Percentiles rank a stretch among this genome's conserved stretches.
These are phyloP conservation scores for Caenorhabditis afra DNA, from an alignment of 2,888 invertebrate species.

Conservation along the genomic window DNA sequence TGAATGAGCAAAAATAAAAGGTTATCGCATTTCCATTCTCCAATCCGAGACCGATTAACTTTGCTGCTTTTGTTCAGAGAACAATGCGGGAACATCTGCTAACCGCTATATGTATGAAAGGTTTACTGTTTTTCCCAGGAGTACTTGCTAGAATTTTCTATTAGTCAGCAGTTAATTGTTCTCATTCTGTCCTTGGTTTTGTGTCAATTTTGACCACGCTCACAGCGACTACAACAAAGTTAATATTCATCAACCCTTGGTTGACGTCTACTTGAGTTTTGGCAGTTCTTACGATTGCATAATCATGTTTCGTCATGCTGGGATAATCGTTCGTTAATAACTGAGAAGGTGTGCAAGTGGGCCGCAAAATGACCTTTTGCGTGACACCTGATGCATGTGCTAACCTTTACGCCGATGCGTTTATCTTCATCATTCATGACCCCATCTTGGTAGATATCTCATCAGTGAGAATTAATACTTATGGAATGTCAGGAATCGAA, in stretches of 20 bases:
- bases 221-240: too few relatives aligned
- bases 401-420: slow-evolving; percentile 57
- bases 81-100: slow-evolving; percentile 39
- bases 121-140: too few relatives aligned
- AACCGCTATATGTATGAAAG: too few relatives aligned
- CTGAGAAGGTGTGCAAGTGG: slow-evolving; percentile 4
- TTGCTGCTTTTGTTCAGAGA: slow-evolving; percentile 15
- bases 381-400: slow-evolving; percentile 47
- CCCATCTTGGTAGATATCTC: slow-evolving; percentile 20
- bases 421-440: slow-evolving; percentile 49
- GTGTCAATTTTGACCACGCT: too few relatives aligned
- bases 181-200: too few relatives aligned
- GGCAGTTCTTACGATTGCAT: not conserved
- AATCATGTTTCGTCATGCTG: slow-evolving; percentile 4
- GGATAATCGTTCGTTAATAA: slow-evolving; percentile 53
- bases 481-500: too few relatives aligned
- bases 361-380: slow-evolving; percentile 34
- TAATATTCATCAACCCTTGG: too few relatives aligned
- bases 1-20: slow-evolving; percentile 37
- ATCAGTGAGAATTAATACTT: slow-evolving; percentile 23
- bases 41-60: slow-evolving; percentile 27
- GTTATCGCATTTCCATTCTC: slow-evolving; percentile 25
- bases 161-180: slow-evolving; percentile 24
- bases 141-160: too few relatives aligned
- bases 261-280: too few relatives aligned